Base-by-base conservation (phyloP, 2,888 invertebrate species). In the Timema podura region DNA sequence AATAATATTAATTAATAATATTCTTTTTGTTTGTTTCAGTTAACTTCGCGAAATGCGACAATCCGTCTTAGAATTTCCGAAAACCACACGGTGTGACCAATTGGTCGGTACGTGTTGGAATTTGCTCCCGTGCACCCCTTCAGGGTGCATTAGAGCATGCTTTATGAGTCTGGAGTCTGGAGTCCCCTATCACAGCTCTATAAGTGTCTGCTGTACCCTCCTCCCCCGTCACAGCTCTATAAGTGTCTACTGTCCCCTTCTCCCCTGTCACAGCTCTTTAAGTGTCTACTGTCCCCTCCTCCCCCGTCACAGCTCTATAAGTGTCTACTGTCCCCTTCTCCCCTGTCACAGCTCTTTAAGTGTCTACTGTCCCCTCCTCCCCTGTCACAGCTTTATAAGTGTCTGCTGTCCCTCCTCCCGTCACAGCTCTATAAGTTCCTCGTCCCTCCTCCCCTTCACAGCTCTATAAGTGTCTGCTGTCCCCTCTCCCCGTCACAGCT, bases 361-460 rank as follows among this genome's bases (percentile, higher is more conserved):
- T 61, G 13, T 5, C n/a, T n/a, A n/a, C 13, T 57, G 13, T 2
- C 2, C 51, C 51, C 11, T 1, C 51, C 51, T 2, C 2, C 51
- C 51, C n/a, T n/a, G n/a, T n/a, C n/a, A n/a, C 16, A 45, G 61
- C 61, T 45, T 2, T 45, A 61, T 45, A 61, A 44, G 61, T 61
- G 13, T 5, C n/a, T n/a, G 30, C 13, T 57, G 13, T 2, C 2
- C 51, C 51, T 1, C 51, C 51, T 2, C 2, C 51, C 51, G 2
- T n/a, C 2, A n/a, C 16, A 45, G 61, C 61, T 45, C 8, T 45
- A 61, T 45, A 61, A 44, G 61, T 61, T 5, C 0, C n/a, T n/a
- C n/a, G 30, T 2, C 51, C 51, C 11, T 1, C 51, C 51, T 2
- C 2, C 51, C 51, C 11, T n/a, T 1, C n/a, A n/a, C 16, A 45